These are phyloP conservation scores for Tylochromis polylepis DNA, from an alignment of 2,113 vertebrate genomes.

Conservation along the genomic window DNA sequence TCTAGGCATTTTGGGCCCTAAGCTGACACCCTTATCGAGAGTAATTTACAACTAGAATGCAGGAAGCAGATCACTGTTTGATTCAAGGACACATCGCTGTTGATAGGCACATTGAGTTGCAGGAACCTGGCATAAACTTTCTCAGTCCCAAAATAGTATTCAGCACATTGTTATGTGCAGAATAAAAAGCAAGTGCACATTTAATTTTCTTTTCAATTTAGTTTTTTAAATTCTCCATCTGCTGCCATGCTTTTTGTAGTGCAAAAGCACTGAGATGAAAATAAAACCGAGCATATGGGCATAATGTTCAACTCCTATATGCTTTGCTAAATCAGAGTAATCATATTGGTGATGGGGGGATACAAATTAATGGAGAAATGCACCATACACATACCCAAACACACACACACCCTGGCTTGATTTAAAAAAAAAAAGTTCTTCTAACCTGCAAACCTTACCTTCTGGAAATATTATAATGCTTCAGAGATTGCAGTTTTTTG, in stretches of 20 bases:
- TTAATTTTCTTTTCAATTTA: neutral
- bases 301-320: neutral
- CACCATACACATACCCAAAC: neutral
- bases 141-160: neutral
- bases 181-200: neutral
- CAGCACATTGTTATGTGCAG: neutral
- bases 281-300: neutral
- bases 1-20: neutral
- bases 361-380: neutral
- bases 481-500: neutral
- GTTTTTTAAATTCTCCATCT: neutral
- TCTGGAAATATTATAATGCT: neutral
- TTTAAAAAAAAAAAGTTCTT: neutral
- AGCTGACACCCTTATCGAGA: neutral
- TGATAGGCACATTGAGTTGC: neutral
- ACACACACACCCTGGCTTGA: neutral
- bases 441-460: neutral
- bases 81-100: neutral
- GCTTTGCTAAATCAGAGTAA: neutral
- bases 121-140: neutral
- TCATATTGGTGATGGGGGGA: neutral
- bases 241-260: neutral
- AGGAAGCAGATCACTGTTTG: neutral
- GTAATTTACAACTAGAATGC: conserved; percentile 6
- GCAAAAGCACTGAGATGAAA: neutral